phyloP scores from a whole-genome alignment of 2,113 vertebrate genomes.

The Shinisaurus crocodilurus region DNA sequence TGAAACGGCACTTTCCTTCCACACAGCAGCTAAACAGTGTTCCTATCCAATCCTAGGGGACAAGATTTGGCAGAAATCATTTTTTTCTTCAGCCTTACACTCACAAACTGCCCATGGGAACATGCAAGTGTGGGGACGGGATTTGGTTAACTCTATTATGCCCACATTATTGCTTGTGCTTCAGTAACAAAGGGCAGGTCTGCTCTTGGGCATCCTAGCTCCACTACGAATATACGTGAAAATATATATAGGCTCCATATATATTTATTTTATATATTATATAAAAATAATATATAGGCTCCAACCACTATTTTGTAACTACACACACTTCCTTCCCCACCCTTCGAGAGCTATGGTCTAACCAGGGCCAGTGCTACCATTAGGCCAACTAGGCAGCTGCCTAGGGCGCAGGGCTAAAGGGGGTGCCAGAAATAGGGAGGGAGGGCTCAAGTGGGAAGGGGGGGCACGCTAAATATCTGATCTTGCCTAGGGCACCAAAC shows the following conservation, averaged over 20 bases:
- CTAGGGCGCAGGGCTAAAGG: too few relatives aligned
- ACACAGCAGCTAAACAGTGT: not conserved
- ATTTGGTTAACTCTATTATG: not conserved
- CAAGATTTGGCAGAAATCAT: not conserved
- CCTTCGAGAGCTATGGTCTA: too few relatives aligned
- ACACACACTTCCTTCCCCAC: too few relatives aligned
- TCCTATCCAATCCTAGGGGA: not conserved
- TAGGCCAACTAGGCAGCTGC: not conserved
- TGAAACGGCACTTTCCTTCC: not conserved
- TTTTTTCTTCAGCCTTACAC: not conserved
- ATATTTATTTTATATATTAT: too few relatives aligned
- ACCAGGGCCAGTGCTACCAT: too few relatives aligned
- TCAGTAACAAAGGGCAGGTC: not conserved
- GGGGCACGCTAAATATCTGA: too few relatives aligned
- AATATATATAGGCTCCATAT: not conserved
- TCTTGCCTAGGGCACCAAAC: too few relatives aligned
- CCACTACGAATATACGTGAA: not conserved
- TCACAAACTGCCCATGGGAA: not conserved
- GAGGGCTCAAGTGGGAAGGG: too few relatives aligned
- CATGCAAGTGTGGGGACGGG: not conserved
- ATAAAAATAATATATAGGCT: too few relatives aligned
- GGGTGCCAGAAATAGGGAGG: too few relatives aligned
- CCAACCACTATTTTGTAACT: not conserved
- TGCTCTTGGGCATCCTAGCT: not conserved
- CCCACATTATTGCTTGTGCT: not conserved